Conservation (phyloP, 2,113 vertebrate genomes). For the Microcebus griseorufus region DNA sequence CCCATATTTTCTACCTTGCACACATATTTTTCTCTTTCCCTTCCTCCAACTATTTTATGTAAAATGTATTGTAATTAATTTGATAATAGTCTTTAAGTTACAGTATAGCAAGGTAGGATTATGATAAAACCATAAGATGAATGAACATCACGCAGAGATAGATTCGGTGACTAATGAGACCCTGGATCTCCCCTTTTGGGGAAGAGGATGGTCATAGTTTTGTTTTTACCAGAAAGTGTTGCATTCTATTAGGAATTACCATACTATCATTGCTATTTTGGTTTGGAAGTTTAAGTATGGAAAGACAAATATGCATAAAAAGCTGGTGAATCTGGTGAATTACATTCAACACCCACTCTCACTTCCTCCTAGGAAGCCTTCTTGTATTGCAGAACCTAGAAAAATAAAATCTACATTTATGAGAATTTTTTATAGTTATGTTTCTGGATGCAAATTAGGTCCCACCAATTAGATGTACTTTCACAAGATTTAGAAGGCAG, state of each 20-base stretch:
- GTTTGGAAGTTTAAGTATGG: background rate
- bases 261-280: background rate
- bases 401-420: slow-evolving; percentile 1
- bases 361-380: background rate
- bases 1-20: background rate
- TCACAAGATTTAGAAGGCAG: slow-evolving; percentile 33
- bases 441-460: slow-evolving; percentile 44
- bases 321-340: background rate
- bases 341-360: background rate
- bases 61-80: background rate
- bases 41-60: slow-evolving; percentile 13
- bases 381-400: background rate
- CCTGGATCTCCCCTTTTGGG: background rate
- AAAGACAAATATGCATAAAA: slow-evolving; percentile 20
- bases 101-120: background rate
- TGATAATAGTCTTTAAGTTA: background rate
- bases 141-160: background rate
- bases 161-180: background rate
- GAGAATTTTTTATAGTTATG: background rate
- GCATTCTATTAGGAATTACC: background rate
- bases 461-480: slow-evolving; percentile 40
- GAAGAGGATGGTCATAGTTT: background rate
- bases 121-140: background rate
- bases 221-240: slow-evolving; percentile 10
- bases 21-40: background rate